Base-by-base conservation (phyloP, 2,113 vertebrate species). In the Rhagologus leucostigma region DNA sequence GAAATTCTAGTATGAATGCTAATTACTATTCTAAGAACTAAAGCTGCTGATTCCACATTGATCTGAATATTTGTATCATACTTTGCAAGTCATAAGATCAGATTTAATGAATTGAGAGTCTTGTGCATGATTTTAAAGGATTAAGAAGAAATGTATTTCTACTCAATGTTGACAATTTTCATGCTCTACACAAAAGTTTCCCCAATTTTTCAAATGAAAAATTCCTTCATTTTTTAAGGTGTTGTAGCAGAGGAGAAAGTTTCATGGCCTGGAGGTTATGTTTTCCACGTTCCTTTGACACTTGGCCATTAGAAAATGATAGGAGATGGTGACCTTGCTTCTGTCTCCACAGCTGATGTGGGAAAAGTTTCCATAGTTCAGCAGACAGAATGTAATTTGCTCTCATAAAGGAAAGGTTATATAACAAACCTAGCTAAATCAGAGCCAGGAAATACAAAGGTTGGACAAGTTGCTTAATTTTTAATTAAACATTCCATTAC, bases 401-500 rank as follows among this genome's bases (percentile, higher is more conserved):
- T 42, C 7, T 60, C 47, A 56, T 84, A 50, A 86, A 86, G 64
- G 13, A 70, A 89, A 35, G 39, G 33, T 55, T 95, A 83, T 74
- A 29, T 47, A 95, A 80, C 10, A 87, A 59, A 67, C 9, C 16
- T 55, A 67, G 42, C 32, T 90, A 92, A 86, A 55, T 92, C 75
- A 78, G 52, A 64, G 27, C 35, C 64, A 84, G 39, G 30, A 77
- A 92, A 73, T 35, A 76, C 42, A 83, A 79, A 85, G 75, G 42
- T 47, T 94, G 50, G 30, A 81, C 59, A 94, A 63, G 47, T 90
- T 88, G 56, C 42, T 85, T 78, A 76, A 55, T 86, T 95, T 93
- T 88, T 90, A 91, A 83, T 95, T 93, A 93, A 42, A 59, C 46
- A 85, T 85, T 85, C 78, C 32, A 90, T 90, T 87, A 83, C 24